Conservation (phyloP, 2,888 invertebrate genomes). For the Zaprionus obscuricornis region DNA sequence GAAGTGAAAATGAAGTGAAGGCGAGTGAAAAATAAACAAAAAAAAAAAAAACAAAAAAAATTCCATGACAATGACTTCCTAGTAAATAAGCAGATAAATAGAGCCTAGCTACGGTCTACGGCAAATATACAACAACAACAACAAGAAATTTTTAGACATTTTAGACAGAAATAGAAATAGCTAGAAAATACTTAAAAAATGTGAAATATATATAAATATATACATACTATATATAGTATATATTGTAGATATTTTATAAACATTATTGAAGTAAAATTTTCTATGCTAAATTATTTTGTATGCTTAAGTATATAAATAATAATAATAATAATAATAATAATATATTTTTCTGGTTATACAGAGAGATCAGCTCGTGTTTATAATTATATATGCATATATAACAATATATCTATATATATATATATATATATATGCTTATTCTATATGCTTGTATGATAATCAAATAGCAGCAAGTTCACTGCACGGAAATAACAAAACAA, state of each 20-base stretch:
- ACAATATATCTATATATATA: slow-evolving; percentile 17
- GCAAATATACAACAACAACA: slow-evolving; percentile 57
- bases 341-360: too few species aligned
- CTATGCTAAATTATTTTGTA: too few species aligned
- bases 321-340: too few species aligned
- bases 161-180: slow-evolving; percentile 34
- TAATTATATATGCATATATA: too few species aligned
- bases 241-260: too few species aligned
- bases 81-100: slow-evolving; percentile 45
- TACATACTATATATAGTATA: too few species aligned
- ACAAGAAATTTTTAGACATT: too few species aligned
- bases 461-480: slow-evolving; percentile 69
- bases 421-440: slow-evolving; percentile 28
- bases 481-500: slow-evolving; percentile 61
- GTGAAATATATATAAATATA: slow-evolving; percentile 24
- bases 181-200: slow-evolving; percentile 4
- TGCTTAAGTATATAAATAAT: too few species aligned
- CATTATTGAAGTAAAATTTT: too few species aligned
- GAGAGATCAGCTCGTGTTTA: too few species aligned
- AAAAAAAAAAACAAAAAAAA: slow-evolving; percentile 59
- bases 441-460: slow-evolving; percentile 45
- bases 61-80: slow-evolving; percentile 69
- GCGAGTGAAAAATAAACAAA: not conserved
- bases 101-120: slow-evolving; percentile 36
- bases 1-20: not conserved